A percentile compares a stretch with the other conserved stretches of the same genome.
phyloP scores from a whole-genome alignment of 2,888 invertebrate genomes.

The Prosopocoilus inquinatus region DNA sequence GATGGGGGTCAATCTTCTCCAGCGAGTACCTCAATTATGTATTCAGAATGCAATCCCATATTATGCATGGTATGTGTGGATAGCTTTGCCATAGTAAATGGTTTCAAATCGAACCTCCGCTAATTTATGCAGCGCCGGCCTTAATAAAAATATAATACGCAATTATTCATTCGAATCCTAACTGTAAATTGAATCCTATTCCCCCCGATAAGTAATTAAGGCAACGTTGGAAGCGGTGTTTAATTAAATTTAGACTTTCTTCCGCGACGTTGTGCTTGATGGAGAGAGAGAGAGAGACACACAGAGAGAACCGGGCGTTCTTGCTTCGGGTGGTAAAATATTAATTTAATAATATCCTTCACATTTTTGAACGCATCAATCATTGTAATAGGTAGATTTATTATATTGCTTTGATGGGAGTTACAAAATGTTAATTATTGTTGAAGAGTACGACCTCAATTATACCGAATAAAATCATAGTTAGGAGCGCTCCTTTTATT shows the following conservation, averaged over 20 bases:
- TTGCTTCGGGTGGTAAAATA: constrained; percentile 10
- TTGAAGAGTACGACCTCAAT: no score
- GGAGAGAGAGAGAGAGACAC: constrained; percentile 2
- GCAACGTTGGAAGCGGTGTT: neutral
- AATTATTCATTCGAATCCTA: neutral
- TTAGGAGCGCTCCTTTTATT: no score
- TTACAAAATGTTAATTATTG: no score
- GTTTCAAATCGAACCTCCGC: neutral
- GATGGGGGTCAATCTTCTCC: neutral
- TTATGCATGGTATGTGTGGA: constrained; percentile 19
- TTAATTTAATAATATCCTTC: constrained; percentile 11
- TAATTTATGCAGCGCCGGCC: no score
- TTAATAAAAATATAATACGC: no score
- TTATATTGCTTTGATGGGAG: no score
- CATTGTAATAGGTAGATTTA: no score
- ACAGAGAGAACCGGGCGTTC: no score
- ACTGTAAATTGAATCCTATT: constrained; percentile 12
- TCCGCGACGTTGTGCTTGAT: constrained; percentile 4
- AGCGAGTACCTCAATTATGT: constrained; percentile 16
- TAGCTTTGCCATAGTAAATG: constrained; percentile 21
- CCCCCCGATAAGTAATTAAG: constrained; percentile 9
- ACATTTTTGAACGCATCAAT: constrained; percentile 8
- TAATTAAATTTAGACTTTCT: neutral
- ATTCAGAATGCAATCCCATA: constrained; percentile 22
- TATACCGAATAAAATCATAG: no score